Evolutionary conservation across 2,113 vertebrate species (phyloP), one percentile per base, ranked within the genome.

Genomic region (Todiramphus saurophagus): DNA sequence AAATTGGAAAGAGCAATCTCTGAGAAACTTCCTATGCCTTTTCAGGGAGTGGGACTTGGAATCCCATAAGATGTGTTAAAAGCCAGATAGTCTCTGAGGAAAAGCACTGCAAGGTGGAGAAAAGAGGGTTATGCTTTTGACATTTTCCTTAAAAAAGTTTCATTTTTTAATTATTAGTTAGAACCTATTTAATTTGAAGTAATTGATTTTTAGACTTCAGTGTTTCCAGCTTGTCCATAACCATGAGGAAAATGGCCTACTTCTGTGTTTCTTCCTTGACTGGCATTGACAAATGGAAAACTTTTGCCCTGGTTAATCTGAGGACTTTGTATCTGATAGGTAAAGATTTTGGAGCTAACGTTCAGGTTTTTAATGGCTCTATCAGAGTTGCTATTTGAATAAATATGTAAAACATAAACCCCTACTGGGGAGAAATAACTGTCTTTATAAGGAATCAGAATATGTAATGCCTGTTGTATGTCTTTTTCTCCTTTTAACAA

Each of bases 1-100:
- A 93, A 96, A 85, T 37, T 79, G 23, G 18, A 90, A 73, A 93
- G 39, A 89, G 28, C 16, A 62, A 70, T 58, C 55, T 28, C 41
- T 4, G 1, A 63, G 83, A 93, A 88, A 81, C 4, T 83, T 93
- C 53, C 37, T 81, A 41, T 9, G 15, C 19, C 9, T 90, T 74
- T 80, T 67, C 28, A 92, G 41, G 17, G 43, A 20, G 6, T 62
- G 28, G 76, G 67, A 83, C 30, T 55, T 74, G 28, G 23, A 80
- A 76, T 92, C 68, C 63, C 55, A 20, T 10, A 72, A 60, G 37
- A 81, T 64, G 28, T 39, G 25, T n/a, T 35, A 84, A 80, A 59
- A 83, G 9, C 37, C 15, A 44, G 39, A 20, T 51, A 35, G 31
- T 67, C 64, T 70, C 37, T 25, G 17, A 37, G 44, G 50, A 93